Evolutionary conservation across 2,797 vertebrate genomes (phyloP), one percentile per base, ranked within the genome.

Genomic region (Tamandua tetradactyla): DNA sequence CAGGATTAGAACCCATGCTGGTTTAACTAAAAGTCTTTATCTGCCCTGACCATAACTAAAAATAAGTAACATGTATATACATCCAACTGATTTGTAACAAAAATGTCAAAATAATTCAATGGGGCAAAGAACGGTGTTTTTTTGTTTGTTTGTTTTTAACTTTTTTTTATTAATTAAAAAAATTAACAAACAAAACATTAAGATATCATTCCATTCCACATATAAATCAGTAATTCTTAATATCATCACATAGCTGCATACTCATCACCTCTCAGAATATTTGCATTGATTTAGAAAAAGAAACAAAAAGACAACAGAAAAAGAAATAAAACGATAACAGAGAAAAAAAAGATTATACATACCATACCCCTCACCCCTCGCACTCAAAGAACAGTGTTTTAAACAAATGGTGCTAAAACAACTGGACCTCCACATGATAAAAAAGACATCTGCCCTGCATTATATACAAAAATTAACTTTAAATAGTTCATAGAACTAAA

Each of bases 21-120:
- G 61, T 59, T 94, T 80, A 78, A 57, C 44, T 78, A 81, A 71
- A 11, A 74, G 69, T 79, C 47, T 95, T 91, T 84, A 91, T 40
- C 37, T 87, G 49, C 59, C 7, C 35, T 69, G 61, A 90, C 4
- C 7, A 61, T 82, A 71, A 79, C 37, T 69, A 35, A 79, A 84
- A 84, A 66, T 12, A 93, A 87, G 72, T 0, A 83, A 22, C 9
- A 87, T 32, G 55, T 71, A 92, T 40, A 88, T 5, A 37, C 11
- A 35, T 40, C 66, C 57, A 68, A 10, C 32, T 85, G 64, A 68
- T 40, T 88, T 84, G 72, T 61, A 61, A 76, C 71, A 95, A 90
- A 75, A 8, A 64, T 35, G 3, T 14, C 18, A 89, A 89, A 57
- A 81, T 55, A 68, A 87, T 55, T 81, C 69, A 66, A 44, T 25